phyloP scores from a whole-genome alignment of 1,140 invertebrate species.

The Leguminivora glycinivorella region DNA sequence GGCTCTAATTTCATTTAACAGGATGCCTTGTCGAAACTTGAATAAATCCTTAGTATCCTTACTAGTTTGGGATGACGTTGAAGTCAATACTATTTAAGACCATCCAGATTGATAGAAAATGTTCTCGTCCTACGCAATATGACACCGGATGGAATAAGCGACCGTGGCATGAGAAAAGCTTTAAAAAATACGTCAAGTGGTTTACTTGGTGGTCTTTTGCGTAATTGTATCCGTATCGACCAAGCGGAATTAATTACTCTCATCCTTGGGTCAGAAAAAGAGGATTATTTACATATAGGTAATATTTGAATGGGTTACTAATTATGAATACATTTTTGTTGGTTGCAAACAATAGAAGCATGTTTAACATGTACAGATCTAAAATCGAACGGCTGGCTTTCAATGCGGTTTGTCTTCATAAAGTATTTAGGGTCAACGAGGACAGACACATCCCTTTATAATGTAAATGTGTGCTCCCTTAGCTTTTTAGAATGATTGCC shows the following conservation, averaged over 20 bases:
- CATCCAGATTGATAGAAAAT: background rate
- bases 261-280: slow-evolving; percentile 32
- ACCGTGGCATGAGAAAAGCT: slow-evolving; percentile 22
- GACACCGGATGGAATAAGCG: slow-evolving; percentile 41
- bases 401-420: background rate
- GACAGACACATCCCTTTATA: slow-evolving; percentile 7
- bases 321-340: background rate
- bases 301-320: slow-evolving; percentile 6
- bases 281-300: slow-evolving; percentile 5
- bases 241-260: slow-evolving; percentile 39
- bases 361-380: background rate
- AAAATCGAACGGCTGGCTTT: background rate
- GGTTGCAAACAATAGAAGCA: background rate
- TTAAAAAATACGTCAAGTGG: slow-evolving; percentile 31
- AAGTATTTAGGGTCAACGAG: background rate
- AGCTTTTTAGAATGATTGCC: background rate
- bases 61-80: background rate
- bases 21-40: background rate
- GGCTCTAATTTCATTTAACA: slow-evolving; percentile 13
- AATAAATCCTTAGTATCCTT: background rate
- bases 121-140: slow-evolving; percentile 31
- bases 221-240: slow-evolving; percentile 40
- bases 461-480: slow-evolving; percentile 19
- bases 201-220: slow-evolving; percentile 36
- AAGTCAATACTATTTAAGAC: background rate